Conservation (phyloP, 2,797 vertebrate species). For the Siniperca obscura region DNA sequence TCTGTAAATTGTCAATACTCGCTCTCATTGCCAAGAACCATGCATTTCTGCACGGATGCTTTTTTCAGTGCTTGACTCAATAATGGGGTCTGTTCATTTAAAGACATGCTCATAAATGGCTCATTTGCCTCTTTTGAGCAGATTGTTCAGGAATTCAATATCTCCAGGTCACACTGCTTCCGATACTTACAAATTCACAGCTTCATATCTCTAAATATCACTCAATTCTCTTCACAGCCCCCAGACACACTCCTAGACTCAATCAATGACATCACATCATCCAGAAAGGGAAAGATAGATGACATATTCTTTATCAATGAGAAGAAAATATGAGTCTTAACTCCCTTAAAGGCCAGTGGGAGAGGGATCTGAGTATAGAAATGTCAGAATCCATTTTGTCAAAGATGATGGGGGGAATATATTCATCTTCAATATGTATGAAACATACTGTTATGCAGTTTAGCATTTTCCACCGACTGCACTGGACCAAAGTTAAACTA, state of each 20-base stretch:
- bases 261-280: not conserved
- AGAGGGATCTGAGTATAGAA: no score
- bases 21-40: not conserved
- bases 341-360: no score
- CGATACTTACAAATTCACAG: not conserved
- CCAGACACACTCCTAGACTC: not conserved
- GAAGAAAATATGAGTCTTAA: not conserved
- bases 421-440: not conserved
- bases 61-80: not conserved
- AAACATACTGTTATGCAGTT: no score
- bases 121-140: not conserved
- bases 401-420: not conserved
- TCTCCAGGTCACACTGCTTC: not conserved
- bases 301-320: conserved; percentile 15
- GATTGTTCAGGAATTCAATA: not conserved
- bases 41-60: not conserved
- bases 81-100: not conserved
- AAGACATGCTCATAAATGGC: not conserved
- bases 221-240: not conserved
- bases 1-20: not conserved
- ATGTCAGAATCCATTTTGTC: not conserved
- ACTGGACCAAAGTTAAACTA: not conserved
- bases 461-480: not conserved
- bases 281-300: not conserved
- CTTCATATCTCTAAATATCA: not conserved